phyloP scores from a whole-genome alignment of 1,140 invertebrate genomes.

The Drosophila ironensis region DNA sequence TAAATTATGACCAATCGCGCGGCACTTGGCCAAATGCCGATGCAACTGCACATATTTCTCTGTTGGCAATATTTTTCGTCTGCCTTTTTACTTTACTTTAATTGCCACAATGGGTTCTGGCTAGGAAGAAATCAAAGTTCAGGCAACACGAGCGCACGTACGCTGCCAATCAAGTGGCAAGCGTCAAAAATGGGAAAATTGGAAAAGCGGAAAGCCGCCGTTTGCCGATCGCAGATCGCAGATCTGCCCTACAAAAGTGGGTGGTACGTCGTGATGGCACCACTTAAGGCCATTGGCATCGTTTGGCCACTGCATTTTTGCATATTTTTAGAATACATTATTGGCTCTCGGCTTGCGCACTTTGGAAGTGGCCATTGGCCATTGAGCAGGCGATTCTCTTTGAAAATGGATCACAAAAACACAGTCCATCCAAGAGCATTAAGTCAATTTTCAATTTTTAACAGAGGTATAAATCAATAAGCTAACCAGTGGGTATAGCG shows the following conservation, averaged over 20 bases:
- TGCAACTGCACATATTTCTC: constrained; percentile 12
- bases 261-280: too few relatives aligned
- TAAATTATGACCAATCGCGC: constrained; percentile 55
- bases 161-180: constrained; percentile 54
- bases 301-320: constrained; percentile 26
- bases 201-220: constrained; percentile 35
- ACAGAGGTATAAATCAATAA: too few relatives aligned
- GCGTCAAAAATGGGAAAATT: background rate
- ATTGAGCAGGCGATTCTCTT: too few relatives aligned
- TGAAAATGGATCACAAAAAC: too few relatives aligned
- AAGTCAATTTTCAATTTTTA: too few relatives aligned
- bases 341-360: constrained; percentile 17
- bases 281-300: constrained; percentile 62
- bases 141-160: constrained; percentile 46
- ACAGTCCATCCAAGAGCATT: too few relatives aligned
- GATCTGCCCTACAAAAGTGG: too few relatives aligned
- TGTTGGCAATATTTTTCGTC: background rate
- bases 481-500: too few relatives aligned
- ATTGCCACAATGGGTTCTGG: constrained; percentile 37
- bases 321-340: constrained; percentile 62
- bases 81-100: constrained; percentile 12
- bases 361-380: too few relatives aligned
- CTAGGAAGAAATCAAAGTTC: constrained; percentile 20
- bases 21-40: constrained; percentile 55
- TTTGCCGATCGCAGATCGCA: too few relatives aligned